Conservation (phyloP, 92 coral and sea anemone genomes). For the Heliopora coerulea region DNA sequence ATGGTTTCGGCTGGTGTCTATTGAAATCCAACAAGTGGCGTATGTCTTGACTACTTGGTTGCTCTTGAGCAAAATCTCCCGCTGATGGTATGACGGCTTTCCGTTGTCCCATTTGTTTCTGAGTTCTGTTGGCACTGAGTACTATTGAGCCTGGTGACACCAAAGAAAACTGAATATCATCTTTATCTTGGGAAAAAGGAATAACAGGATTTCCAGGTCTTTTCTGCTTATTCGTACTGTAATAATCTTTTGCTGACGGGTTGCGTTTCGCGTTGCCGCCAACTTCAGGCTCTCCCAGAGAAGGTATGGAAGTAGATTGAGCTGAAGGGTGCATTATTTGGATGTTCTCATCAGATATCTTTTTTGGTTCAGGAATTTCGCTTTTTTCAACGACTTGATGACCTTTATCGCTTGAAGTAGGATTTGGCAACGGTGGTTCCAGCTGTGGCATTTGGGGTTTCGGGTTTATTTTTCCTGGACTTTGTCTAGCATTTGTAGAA, state of each 20-base stretch:
- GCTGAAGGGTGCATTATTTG: neutral
- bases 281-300: slow-evolving; percentile 1
- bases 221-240: neutral
- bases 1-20: neutral
- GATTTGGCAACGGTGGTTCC: slow-evolving; percentile 22
- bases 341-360: neutral
- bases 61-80: slow-evolving; percentile 8
- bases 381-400: neutral
- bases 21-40: slow-evolving; percentile 23
- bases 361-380: slow-evolving; percentile 7
- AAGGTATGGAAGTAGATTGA: neutral
- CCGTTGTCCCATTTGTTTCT: neutral
- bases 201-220: slow-evolving; percentile 26
- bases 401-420: neutral
- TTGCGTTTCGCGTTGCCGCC: neutral
- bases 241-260: neutral
- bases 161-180: slow-evolving; percentile 3
- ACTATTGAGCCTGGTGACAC: neutral
- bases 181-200: slow-evolving; percentile 31
- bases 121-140: neutral
- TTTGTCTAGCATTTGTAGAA: neutral
- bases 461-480: neutral
- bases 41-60: slow-evolving; percentile 38
- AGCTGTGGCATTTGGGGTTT: slow-evolving; percentile 22
- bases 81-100: slow-evolving; percentile 28